Percentiles rank a stretch among this genome's conserved stretches.
These are phyloP conservation scores for Okapia johnstoni DNA, from an alignment of 2,113 vertebrate genomes.

Conservation along the genomic window DNA sequence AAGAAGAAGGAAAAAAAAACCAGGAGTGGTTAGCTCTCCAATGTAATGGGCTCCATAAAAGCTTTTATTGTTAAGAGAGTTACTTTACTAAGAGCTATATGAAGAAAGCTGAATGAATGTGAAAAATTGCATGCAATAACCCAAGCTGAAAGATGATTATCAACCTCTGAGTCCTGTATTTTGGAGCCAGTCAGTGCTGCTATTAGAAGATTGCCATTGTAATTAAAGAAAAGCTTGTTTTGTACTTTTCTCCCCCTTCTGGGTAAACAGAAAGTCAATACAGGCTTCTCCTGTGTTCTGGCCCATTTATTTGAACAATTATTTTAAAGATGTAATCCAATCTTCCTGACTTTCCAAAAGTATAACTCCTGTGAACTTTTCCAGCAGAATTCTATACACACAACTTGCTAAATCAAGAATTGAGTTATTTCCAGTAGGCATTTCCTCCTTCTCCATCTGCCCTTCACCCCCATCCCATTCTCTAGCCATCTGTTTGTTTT, in stretches of 20 bases:
- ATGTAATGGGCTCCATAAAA: constrained; percentile 85
- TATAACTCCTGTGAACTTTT: constrained; percentile 51
- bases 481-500: constrained; percentile 65
- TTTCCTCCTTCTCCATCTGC: neutral
- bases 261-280: constrained; percentile 81
- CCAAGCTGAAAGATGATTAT: constrained; percentile 86
- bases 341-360: constrained; percentile 16
- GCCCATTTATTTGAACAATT: constrained; percentile 77
- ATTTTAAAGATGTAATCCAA: constrained; percentile 78
- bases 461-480: constrained; percentile 14
- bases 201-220: constrained; percentile 84
- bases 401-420: neutral
- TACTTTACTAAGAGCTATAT: constrained; percentile 84
- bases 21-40: constrained; percentile 82
- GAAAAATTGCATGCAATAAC: constrained; percentile 87
- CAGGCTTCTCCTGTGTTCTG: constrained; percentile 71
- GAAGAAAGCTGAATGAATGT: constrained; percentile 86
- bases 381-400: neutral
- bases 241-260: constrained; percentile 77
- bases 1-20: neutral
- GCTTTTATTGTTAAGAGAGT: constrained; percentile 87
- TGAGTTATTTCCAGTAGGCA: constrained; percentile 8
- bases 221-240: constrained; percentile 86
- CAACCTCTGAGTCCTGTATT: constrained; percentile 81
- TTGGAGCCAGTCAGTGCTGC: constrained; percentile 79